A percentile compares a stretch with the other conserved stretches of the same genome.
Evolutionary conservation across 2,113 vertebrate genomes (phyloP).

Genomic region (Microtus pennsylvanicus): DNA sequence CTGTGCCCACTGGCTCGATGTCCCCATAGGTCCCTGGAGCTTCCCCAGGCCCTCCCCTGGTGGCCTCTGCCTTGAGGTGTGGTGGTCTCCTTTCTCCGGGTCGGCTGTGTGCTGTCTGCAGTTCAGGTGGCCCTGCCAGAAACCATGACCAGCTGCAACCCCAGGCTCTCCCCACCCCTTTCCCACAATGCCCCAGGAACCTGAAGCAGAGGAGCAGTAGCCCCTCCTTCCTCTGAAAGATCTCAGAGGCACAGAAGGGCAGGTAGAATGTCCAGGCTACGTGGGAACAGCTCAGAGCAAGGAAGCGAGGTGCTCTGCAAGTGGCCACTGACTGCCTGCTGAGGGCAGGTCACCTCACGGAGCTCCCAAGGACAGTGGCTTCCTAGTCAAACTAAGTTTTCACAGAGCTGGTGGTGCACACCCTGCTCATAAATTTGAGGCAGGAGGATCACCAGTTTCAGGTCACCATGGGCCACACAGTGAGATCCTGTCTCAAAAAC

Average conservation of each 20-base stretch:
- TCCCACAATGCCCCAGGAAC: rapidly evolving
- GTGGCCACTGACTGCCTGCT: background rate
- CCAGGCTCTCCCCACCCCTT: rapidly evolving
- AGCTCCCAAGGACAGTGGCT: background rate
- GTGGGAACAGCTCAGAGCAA: too few species aligned
- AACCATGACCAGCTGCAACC: background rate
- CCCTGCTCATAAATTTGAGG: background rate
- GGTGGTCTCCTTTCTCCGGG: constrained; percentile 71
- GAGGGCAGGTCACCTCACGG: background rate
- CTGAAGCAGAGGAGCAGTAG: rapidly evolving
- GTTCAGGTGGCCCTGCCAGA: constrained; percentile 61
- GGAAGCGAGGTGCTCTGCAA: background rate
- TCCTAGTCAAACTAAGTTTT: background rate
- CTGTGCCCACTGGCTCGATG: constrained; percentile 86
- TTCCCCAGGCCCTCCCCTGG: constrained; percentile 69
- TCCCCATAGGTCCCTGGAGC: constrained; percentile 74
- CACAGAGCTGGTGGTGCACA: too few species aligned
- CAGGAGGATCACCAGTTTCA: background rate
- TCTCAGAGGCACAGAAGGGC: background rate
- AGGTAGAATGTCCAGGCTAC: background rate
- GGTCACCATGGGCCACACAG: background rate
- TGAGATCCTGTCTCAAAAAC: background rate
- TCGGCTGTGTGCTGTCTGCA: constrained; percentile 50
- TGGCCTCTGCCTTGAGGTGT: constrained; percentile 70
- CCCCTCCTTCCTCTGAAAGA: background rate